Percentiles rank a stretch among this genome's conserved stretches.
These are phyloP conservation scores for Papilio polyxenes DNA, from an alignment of 1,140 invertebrate species.

Conservation along the genomic window DNA sequence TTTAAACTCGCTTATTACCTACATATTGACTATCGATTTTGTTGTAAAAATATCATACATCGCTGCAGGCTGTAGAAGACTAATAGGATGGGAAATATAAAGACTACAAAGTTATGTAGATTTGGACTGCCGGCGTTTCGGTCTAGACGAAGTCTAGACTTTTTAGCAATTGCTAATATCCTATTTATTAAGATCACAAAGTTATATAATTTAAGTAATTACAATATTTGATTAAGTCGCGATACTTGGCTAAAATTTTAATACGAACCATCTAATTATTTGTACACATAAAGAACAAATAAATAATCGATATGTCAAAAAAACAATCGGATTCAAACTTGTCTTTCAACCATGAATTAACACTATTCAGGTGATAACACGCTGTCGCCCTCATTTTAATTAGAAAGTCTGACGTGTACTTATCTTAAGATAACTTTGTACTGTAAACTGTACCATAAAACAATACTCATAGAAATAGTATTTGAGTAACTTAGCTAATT, in stretches of 20 bases:
- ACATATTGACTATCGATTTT: too few relatives aligned
- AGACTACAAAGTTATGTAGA: background rate
- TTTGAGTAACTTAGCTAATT: background rate
- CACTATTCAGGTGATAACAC: constrained; percentile 22
- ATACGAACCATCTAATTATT: too few relatives aligned
- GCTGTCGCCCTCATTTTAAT: constrained; percentile 20
- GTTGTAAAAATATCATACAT: too few relatives aligned
- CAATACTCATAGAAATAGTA: background rate
- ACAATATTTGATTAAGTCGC: too few relatives aligned
- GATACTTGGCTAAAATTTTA: too few relatives aligned
- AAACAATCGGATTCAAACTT: background rate
- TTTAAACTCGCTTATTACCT: too few relatives aligned
- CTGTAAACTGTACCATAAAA: background rate
- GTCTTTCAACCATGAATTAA: constrained; percentile 6
- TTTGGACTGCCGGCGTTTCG: background rate
- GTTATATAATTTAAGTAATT: too few relatives aligned
- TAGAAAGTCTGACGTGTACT: constrained; percentile 9
- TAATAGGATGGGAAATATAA: background rate
- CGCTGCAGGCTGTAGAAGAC: background rate
- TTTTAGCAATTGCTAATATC: background rate
- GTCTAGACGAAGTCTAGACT: background rate
- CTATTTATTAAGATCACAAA: background rate
- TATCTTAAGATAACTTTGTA: background rate
- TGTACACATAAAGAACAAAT: background rate
- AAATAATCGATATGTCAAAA: background rate